A percentile compares a stretch with the other conserved stretches of the same genome.
These are phyloP conservation scores for Hermaeophaga mercurialis DNA, from an alignment of 2,888 invertebrate species.

Conservation along the genomic window DNA sequence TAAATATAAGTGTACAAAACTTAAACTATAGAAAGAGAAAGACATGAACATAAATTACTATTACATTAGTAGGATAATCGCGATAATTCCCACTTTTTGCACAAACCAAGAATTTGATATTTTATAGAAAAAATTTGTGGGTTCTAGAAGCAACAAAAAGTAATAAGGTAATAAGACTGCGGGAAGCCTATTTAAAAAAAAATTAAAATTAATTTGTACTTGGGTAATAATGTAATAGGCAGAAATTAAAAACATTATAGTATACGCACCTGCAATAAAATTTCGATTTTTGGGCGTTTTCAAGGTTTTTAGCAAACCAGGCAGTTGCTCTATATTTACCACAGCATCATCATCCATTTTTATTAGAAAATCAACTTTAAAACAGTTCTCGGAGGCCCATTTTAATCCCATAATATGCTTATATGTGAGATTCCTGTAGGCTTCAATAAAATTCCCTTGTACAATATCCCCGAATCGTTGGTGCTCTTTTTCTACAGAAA, in stretches of 20 bases:
- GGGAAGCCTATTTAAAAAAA: no score
- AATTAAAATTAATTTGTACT: background rate
- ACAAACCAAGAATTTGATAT: no score
- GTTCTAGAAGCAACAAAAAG: no score
- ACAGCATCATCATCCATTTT: conserved; percentile 86
- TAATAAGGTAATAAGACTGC: no score
- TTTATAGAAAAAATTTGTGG: no score
- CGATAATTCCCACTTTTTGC: no score
- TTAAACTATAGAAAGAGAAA: no score
- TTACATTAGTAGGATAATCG: no score
- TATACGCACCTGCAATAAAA: conserved; percentile 56
- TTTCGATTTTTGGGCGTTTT: conserved; percentile 45
- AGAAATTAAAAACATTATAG: background rate
- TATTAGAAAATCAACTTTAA: conserved; percentile 66
- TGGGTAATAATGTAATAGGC: background rate
- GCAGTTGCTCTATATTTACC: conserved; percentile 68
- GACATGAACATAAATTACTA: no score
- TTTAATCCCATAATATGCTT: conserved; percentile 82
- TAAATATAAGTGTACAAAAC: no score
- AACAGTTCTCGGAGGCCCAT: conserved; percentile 72
- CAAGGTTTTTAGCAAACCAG: conserved; percentile 56
- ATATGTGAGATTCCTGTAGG: conserved; percentile 79
- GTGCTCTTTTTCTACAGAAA: conserved; percentile 67
- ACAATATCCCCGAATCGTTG: conserved; percentile 70
- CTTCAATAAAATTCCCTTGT: conserved; percentile 78